Evolutionary conservation across 2,113 vertebrate genomes (phyloP), one percentile per base, ranked within the genome.

Genomic region (Protobothrops mucrosquamatus): DNA sequence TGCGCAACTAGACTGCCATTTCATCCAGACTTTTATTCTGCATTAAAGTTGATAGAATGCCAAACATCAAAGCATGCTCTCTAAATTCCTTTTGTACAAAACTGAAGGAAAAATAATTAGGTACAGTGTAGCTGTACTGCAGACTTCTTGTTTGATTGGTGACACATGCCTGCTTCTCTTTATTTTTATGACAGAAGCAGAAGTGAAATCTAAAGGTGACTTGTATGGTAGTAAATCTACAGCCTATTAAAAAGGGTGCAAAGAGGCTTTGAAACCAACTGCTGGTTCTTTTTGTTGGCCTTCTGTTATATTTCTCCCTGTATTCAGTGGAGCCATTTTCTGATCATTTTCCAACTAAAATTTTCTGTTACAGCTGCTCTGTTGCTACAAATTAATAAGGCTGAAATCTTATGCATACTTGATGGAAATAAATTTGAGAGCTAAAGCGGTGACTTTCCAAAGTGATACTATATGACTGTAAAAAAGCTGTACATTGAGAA

Each of bases 151-250:
- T 89, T 92, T 89, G 85, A 43, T 55, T 85, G 46, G 34, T 10
- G 18, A 61, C 56, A n/a, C 56, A 87, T 22, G 26, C 46, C 74
- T 61, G 55, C 56, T 93, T 92, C 87, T 87, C 34, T 92, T 92
- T 46, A 81, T 26, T 89, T 92, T 90, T 12, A 89, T 64, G 39
- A 51, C 11, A 81, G 90, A 86, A 54, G 46, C 74, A 93, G 92
- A 93, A 93, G 46, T 90, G 88, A 93, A 93, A 93, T 90, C 59
- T 39, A 90, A 93, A 93, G 74, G 46, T 93, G 74, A 74, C 56
- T 20, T 90, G 46, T 56, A 90, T 23, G 46, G 43, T 61, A 14
- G 6, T 81, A 88, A 18, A 90, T 10, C 20, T 11, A 46, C 8
- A 52, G 23, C 48, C 23, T 14, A n/a, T 46, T 89, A 89, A 59